phyloP scores from a whole-genome alignment of 2,113 vertebrate species.

The Spizaetus ornatus region DNA sequence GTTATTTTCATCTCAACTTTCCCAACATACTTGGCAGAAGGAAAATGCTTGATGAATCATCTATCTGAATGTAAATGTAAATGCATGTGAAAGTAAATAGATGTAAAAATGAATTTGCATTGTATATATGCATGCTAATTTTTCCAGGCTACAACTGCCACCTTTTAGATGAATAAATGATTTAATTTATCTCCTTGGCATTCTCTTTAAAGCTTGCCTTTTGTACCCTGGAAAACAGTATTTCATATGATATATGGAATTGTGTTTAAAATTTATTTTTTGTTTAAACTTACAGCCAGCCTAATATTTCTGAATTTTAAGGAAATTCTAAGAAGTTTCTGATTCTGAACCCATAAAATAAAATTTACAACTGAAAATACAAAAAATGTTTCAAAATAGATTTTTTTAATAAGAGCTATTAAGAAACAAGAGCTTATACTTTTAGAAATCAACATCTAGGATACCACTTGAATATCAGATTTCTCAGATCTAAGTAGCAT shows the following conservation, averaged over 20 bases:
- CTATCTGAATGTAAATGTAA: not conserved
- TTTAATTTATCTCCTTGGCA: not conserved
- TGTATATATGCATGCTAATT: not conserved
- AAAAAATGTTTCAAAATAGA: not conserved
- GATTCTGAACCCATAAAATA: not conserved
- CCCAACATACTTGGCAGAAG: not conserved
- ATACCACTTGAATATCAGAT: not conserved
- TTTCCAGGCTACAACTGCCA: not conserved
- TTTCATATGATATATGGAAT: not conserved
- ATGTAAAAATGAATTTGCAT: not conserved
- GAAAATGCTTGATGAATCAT: not conserved
- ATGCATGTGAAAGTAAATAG: not conserved
- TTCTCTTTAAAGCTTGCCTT: not conserved
- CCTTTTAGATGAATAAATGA: not conserved
- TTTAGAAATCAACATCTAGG: not conserved
- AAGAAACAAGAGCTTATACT: not conserved
- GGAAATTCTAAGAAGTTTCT: not conserved
- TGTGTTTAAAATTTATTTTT: not conserved
- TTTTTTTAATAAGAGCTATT: not conserved
- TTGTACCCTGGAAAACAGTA: not conserved
- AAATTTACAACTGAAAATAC: not conserved
- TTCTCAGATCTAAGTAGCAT: not conserved
- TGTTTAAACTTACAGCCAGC: not conserved
- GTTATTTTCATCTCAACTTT: not conserved
- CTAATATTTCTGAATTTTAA: not conserved